Evolutionary conservation across 2,888 invertebrate genomes (phyloP), one percentile per base, ranked within the genome.

Genomic region (Tyria jacobaeae): DNA sequence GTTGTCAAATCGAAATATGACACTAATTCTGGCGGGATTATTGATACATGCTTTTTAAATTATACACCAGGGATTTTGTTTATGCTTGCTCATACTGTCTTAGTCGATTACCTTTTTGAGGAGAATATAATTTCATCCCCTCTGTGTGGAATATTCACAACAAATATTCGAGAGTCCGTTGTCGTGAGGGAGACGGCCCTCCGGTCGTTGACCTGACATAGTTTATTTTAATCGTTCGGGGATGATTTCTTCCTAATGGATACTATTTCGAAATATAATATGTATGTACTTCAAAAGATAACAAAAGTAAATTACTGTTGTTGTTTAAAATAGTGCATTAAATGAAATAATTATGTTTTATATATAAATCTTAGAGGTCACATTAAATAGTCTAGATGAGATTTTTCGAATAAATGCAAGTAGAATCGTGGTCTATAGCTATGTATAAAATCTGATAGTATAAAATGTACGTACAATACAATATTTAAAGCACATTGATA

Each of bases 161-260:
- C 50, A 54, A 58, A 61, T 62, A 70, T 70, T 52, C 58, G 55
- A n/a, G 63, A 62, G 60, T 51, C 58, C 50, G 54, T 17, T 60
- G 67, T 68, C 52, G 62, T 51, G 54, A 55, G 65, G 61, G 62
- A 39, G 56, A 25, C 67, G 60, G 37, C 70, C 72, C 71, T 61
- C 58, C 66, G 74, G 75, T 66, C 73, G 34, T 54, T 66, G 70
- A 73, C 68, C 74, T 63, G 63, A 63, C 63, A 63, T 63, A 63
- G 58, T 62, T 62, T 62, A 49, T 63, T 59, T 35, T 63, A 58
- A 59, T 59, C 58, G 55, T 55, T 55, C 47, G 50, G 49, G 57
- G 34, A 57, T 50, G 49, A 62, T 54, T 49, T 34, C 39, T 12
- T 41, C 48, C 48, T 48, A 17, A 47, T 31, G 35, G 21, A 49